phyloP scores from a whole-genome alignment of 1,140 invertebrate species.

The Bicyclus anynana region DNA sequence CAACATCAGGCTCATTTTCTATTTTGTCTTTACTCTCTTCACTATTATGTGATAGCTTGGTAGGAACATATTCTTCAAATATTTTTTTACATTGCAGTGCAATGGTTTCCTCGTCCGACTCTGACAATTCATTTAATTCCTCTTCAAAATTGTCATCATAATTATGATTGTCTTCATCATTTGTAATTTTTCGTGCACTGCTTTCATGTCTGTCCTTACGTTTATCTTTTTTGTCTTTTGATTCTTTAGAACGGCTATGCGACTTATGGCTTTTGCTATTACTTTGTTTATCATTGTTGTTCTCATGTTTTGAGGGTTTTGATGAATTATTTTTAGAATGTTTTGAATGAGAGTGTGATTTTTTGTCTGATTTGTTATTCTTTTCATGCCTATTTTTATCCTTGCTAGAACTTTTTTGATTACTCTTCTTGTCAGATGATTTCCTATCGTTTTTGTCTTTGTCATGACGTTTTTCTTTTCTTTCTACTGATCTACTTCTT shows the following conservation, averaged over 20 bases:
- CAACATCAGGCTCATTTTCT: conserved; percentile 36
- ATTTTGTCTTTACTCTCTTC: conserved; percentile 33
- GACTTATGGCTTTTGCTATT: conserved; percentile 32
- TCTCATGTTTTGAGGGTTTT: conserved; percentile 42
- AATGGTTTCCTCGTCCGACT: conserved; percentile 71
- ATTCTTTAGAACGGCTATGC: conserved; percentile 43
- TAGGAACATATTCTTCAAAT: conserved; percentile 75
- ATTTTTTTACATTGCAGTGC: conserved; percentile 72
- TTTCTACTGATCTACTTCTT: conserved; percentile 6
- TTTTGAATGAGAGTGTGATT: conserved; percentile 45
- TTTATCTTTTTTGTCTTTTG: conserved; percentile 42
- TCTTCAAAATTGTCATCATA: conserved; percentile 30
- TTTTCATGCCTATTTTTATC: conserved; percentile 34
- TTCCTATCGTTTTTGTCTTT: conserved; percentile 30
- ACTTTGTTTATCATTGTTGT: conserved; percentile 32
- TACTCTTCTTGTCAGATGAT: conserved; percentile 41
- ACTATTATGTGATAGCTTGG: conserved; percentile 39
- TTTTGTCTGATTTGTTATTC: conserved; percentile 42
- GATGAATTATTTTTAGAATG: conserved; percentile 40
- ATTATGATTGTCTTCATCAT: conserved; percentile 30
- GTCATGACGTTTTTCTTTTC: conserved; percentile 25
- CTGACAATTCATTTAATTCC: conserved; percentile 48
- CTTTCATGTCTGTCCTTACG: conserved; percentile 34
- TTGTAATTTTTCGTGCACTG: conserved; percentile 13
- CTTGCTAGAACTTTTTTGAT: conserved; percentile 45